Evolutionary conservation across 1,140 invertebrate species (phyloP), one percentile per base, ranked within the genome.

Genomic region (Drosophila azteca): DNA sequence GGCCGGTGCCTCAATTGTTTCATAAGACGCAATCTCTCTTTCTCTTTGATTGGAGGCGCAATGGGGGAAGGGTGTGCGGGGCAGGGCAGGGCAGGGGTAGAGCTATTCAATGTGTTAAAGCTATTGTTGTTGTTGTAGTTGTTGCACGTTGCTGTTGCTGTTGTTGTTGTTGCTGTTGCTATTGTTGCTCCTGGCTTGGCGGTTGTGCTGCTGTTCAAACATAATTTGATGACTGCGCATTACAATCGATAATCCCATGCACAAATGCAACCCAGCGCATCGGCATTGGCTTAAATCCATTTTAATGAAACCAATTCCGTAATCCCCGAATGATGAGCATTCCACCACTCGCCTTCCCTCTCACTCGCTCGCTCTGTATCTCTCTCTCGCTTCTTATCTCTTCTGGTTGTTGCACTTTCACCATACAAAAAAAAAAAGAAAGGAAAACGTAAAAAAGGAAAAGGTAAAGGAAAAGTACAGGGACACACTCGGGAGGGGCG

Each of bases 211-310:
- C 62, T 72, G 57, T 73, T 72, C 69, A 72, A 73, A 73, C 54
- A 67, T 84, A 82, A 77, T 82, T 88, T 82, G 82, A 87, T 87
- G 83, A 87, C 81, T 82, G 82, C 78, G 82, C 79, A 87, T 79
- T 87, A 88, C 83, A 87, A 87, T 87, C 82, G 82, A 87, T 87
- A 87, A 88, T 87, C 79, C 75, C 75, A 63, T 87, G 82, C 82
- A 88, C 74, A 85, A 85, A 88, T 82, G 82, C 82, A 87, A 75
- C 83, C 88, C 60, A 87, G 79, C 70, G 55, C 74, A 59, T 70
- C 60, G 82, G 66, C 83, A 82, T 88, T 82, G 70, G 63, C 82
- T 77, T 74, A 87, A 87, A 87, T 82, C 82, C 82, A 87, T 87
- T 87, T 87, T 87, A 87, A 87, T 87, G 83, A 88, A 66, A 58